Percentiles rank a stretch among this genome's conserved stretches.
phyloP scores from a whole-genome alignment of 2,113 vertebrate species.

The Dendrocopos noguchii region DNA sequence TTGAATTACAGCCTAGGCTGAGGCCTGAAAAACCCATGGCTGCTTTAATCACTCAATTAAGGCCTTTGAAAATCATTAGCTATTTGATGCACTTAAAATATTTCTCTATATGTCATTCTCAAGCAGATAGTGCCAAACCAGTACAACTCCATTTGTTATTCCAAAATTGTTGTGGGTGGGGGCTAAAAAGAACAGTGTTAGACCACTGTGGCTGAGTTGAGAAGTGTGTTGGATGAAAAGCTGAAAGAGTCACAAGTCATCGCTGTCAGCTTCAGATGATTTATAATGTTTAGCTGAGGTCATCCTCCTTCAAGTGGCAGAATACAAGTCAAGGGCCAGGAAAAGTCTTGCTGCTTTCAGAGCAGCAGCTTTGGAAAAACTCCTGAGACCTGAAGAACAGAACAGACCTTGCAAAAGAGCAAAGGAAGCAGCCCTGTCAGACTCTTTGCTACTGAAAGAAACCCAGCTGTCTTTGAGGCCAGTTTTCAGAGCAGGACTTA shows the following conservation, averaged over 20 bases:
- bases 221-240: background rate
- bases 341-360: background rate
- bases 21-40: constrained; percentile 46
- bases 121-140: constrained; percentile 6
- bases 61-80: constrained; percentile 25
- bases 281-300: background rate
- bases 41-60: constrained; percentile 45
- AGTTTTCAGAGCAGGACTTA: background rate
- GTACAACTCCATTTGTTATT: constrained; percentile 7
- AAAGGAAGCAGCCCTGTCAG: background rate
- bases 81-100: constrained; percentile 22
- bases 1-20: background rate
- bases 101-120: background rate
- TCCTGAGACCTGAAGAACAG: background rate
- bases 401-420: accelerated
- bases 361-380: background rate
- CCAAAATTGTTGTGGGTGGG: background rate
- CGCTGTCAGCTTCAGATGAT: background rate
- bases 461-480: background rate
- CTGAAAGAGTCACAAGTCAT: background rate
- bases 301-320: background rate
- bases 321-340: background rate
- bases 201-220: background rate
- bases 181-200: background rate
- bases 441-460: background rate